phyloP scores from a whole-genome alignment of 2,113 vertebrate species.

The Sapayoa aenigma region DNA sequence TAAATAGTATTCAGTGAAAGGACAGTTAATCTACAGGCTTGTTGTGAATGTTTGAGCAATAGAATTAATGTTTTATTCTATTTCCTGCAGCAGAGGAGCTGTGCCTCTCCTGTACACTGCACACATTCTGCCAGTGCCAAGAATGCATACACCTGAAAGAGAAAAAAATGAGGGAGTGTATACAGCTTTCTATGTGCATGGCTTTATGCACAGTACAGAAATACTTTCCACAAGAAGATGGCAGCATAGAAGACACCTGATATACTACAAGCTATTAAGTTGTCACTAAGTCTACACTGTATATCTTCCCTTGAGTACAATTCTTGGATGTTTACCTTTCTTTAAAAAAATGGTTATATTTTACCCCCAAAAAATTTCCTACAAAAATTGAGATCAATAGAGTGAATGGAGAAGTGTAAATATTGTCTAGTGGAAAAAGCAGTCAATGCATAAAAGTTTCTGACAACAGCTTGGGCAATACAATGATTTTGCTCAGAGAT shows the following conservation, averaged over 20 bases:
- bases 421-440: conserved; percentile 32
- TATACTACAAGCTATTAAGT: conserved; percentile 59
- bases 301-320: conserved; percentile 42
- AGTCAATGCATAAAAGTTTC: conserved; percentile 50
- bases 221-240: conserved; percentile 26
- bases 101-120: not conserved
- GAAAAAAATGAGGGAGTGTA: not conserved
- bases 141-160: not conserved
- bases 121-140: not conserved
- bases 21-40: conserved; percentile 39
- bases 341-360: not conserved
- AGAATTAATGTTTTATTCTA: conserved; percentile 6
- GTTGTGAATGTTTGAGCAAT: not conserved
- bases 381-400: conserved; percentile 58
- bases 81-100: not conserved
- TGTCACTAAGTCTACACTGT: conserved; percentile 41
- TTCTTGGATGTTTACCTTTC: conserved; percentile 48
- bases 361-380: conserved; percentile 36
- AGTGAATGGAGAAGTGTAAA: conserved; percentile 36
- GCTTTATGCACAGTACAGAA: not conserved
- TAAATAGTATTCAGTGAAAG: conserved; percentile 37
- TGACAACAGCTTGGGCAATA: conserved; percentile 47
- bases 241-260: conserved; percentile 48
- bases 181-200: not conserved
- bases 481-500: conserved; percentile 19